Base-by-base conservation (phyloP, 2,797 vertebrate species). In the Sylvilagus floridanus region DNA sequence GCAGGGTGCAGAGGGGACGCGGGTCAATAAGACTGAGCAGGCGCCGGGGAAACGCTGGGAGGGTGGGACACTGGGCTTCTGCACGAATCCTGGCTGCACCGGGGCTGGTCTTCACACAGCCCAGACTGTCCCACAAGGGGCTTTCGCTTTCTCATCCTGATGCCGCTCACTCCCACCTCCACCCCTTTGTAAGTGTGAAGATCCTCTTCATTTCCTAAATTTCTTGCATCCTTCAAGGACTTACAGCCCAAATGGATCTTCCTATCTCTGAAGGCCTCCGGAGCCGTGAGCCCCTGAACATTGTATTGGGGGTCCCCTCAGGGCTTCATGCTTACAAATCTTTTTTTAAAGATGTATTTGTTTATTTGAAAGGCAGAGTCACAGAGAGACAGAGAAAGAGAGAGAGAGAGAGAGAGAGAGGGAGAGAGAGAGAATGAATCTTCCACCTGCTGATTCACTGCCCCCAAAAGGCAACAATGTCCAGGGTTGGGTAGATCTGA, bases 21-120 rank as follows among this genome's bases (percentile, higher is more conserved):
- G 16, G 22, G 13, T 35, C 8, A 1, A 11, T 10, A 3, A n/a
- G 2, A 14, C 1, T 17, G 32, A 0, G 0, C 12, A 47, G 76
- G 26, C 26, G 60, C 60, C 26, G 50, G 73, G 47, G 66, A 47
- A 83, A 30, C 1, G 1, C n/a, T 16, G 28, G 24, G 1, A 87
- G 52, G 19, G 32, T 52, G 62, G 7, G 57, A 12, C 16, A 2
- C 19, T 4, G n/a, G 60, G 13, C 12, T 63, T n/a, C 0, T 0
- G 3, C 1, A 0, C 12, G 30, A 82, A 10, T 28, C 24, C 24
- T 7, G 28, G 19, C n/a, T 63, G 32, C 17, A 3, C 28, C 12
- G 1, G 10, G 37, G 19, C 16, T 30, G 4, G 17, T 63, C 69
- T 82, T n/a, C 75, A 13, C 28, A 30, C 66, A 7, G 16, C 28